Base-by-base conservation (phyloP, 2,888 invertebrate species). In the Latrodectus hesperus region DNA sequence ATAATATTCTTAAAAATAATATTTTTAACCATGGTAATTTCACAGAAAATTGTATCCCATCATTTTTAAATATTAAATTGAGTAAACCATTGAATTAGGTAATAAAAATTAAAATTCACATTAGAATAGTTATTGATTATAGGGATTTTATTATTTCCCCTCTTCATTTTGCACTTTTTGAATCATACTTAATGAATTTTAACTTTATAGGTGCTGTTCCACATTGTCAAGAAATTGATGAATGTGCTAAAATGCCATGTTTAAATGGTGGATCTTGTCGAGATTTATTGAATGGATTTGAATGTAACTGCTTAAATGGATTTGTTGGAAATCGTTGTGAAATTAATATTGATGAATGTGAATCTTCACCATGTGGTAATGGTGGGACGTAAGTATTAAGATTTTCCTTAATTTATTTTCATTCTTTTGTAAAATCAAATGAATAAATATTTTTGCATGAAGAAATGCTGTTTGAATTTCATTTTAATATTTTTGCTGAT, bases 341-440 rank as follows among this genome's bases (percentile, higher is more conserved):
- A 92, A 96, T 96, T 51, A 97, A 97, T 93, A 97, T 97, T 92
- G 97, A 97, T 92, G 97, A 97, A 92, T 97, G 97, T 91, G 95
- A 96, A 89, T 96, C 96, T 9, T 71, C 76, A 26, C 97, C 95
- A 55, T 97, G 97, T 93, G 90, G 90, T 55, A 97, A 97, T 92
- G 95, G 96, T 14, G 97, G 75, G 8, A 88, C 88, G 88, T 88
- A 88, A 55, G 84, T 81, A n/a, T 49, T 17, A 16, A 55, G 8
- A 12, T 55, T 38, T 38, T 38, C 38, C 38, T 38, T 6, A 38
- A 3, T 38, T 38, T 38, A 3, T 38, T 38, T 38, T 38, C 2
- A 38, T 38, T 55, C 55, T 55, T 55, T 55, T 55, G 12, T 55
- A 55, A 55, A 12, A 55, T 55, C 55, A 55, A 12, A 55, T 5